These are phyloP conservation scores for Muntiacus reevesi DNA, from an alignment of 2,113 vertebrate genomes.

Conservation along the genomic window DNA sequence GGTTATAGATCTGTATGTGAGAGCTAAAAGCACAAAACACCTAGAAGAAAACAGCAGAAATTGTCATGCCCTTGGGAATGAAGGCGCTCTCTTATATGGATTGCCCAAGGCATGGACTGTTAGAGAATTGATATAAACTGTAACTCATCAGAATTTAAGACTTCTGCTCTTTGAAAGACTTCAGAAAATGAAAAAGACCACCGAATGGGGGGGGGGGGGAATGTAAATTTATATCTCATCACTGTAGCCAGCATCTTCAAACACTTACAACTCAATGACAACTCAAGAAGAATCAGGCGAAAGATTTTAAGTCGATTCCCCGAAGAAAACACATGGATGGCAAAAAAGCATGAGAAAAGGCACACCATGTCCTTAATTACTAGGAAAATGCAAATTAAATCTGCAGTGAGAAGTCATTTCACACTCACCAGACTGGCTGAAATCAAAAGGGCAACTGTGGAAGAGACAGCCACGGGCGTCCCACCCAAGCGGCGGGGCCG, in stretches of 20 bases:
- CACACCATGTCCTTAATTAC: too few species aligned
- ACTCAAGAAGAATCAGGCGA: background rate
- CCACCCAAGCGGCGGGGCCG: rapidly evolving
- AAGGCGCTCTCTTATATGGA: background rate
- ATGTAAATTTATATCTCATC: background rate
- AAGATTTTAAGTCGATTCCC: background rate
- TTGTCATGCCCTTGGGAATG: too few species aligned
- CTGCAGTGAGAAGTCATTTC: background rate
- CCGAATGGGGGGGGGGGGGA: background rate
- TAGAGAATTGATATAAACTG: background rate
- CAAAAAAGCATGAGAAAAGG: background rate
- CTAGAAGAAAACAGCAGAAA: background rate
- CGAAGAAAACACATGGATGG: background rate
- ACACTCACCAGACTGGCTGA: background rate
- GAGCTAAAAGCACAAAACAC: background rate
- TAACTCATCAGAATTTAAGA: background rate
- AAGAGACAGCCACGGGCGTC: rapidly evolving
- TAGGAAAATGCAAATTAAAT: background rate
- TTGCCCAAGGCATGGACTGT: background rate
- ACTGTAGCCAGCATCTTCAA: background rate
- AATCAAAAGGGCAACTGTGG: too few species aligned
- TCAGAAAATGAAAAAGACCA: background rate
- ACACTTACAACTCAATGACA: background rate
- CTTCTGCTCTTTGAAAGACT: background rate
- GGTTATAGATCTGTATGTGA: background rate